phyloP scores from a whole-genome alignment of 2,113 vertebrate species.

The Nyctibius bracteatus region DNA sequence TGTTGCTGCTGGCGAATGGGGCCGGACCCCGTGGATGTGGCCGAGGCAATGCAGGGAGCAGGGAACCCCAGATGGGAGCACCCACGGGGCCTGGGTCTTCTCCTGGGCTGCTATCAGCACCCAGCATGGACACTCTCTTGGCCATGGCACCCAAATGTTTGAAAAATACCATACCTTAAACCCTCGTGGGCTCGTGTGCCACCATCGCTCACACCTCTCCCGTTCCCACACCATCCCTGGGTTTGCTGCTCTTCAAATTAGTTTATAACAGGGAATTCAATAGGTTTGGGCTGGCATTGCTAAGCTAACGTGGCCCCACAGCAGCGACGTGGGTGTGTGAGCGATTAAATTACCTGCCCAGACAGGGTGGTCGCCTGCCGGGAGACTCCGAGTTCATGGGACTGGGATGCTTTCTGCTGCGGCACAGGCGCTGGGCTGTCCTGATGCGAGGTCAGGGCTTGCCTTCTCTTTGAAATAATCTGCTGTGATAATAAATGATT shows the following conservation, averaged over 20 bases:
- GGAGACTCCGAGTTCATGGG: not conserved
- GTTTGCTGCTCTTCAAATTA: not conserved
- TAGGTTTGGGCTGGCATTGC: not conserved
- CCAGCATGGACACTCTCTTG: not conserved
- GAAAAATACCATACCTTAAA: not conserved
- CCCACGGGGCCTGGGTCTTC: not conserved
- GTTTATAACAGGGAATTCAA: not conserved
- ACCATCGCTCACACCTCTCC: fast-evolving
- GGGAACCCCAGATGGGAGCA: not conserved
- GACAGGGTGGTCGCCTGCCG: fast-evolving
- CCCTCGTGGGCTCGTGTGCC: fast-evolving
- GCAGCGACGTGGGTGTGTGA: fast-evolving
- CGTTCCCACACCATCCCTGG: fast-evolving
- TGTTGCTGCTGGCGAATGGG: fast-evolving
- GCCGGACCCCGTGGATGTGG: fast-evolving
- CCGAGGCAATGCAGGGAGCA: not conserved
- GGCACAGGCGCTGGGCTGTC: not conserved
- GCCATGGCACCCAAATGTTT: not conserved
- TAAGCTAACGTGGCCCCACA: not conserved
- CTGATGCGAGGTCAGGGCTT: not conserved
- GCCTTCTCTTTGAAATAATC: not conserved
- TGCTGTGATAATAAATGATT: not conserved
- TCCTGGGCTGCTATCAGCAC: not conserved
- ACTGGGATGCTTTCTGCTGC: not conserved
- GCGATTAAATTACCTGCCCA: not conserved